phyloP scores from a whole-genome alignment of 2,797 vertebrate species.

The Lacerta agilis region DNA sequence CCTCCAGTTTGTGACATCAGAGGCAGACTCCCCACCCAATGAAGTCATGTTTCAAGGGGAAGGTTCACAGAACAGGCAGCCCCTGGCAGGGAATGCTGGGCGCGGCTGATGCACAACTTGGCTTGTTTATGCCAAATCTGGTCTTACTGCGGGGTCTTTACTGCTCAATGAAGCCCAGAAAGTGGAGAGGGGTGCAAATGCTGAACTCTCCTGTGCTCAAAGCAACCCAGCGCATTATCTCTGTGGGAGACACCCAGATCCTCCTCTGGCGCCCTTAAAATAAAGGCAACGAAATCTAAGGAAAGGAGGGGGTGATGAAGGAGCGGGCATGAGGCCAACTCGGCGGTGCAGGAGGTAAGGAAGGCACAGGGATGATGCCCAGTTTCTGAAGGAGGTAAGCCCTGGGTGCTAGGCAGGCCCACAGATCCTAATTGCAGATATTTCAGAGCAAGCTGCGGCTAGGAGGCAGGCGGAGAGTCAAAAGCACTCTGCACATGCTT shows the following conservation, averaged over 20 bases:
- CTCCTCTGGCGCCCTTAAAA: neutral
- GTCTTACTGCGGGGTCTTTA: neutral
- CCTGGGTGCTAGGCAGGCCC: no score
- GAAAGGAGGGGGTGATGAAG: neutral
- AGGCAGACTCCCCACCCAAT: neutral
- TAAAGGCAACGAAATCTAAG: neutral
- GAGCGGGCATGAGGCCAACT: neutral
- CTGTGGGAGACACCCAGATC: neutral
- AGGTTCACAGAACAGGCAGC: neutral
- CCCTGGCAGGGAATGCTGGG: neutral
- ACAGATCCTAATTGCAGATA: neutral
- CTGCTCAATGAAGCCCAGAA: neutral
- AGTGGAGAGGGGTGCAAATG: neutral
- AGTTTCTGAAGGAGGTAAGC: no score
- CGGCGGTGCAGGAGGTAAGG: neutral
- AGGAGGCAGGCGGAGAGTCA: neutral
- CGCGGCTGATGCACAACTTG: no score
- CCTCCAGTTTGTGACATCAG: conserved; percentile 12
- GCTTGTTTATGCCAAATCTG: neutral
- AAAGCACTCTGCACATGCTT: neutral
- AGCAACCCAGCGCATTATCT: no score
- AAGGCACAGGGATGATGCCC: fast-evolving
- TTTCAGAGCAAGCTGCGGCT: neutral
- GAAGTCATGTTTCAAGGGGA: neutral
- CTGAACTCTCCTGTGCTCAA: neutral